Conservation (phyloP, 2,797 vertebrate species). For the Novumbra hubbsi region DNA sequence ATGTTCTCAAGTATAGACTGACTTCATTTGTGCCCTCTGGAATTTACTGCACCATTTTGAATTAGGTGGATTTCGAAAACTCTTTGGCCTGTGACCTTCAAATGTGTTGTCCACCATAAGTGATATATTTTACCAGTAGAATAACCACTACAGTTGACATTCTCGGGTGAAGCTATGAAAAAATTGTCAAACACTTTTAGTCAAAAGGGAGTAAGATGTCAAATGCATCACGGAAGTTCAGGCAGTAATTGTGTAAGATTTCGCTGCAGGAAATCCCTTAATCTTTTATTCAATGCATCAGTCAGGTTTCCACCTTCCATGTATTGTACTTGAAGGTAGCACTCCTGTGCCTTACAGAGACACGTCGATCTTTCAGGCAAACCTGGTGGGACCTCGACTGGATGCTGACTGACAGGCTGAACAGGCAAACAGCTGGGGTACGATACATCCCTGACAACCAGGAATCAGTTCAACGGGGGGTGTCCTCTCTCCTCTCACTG, state of each 20-base stretch:
- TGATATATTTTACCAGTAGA: too few relatives aligned
- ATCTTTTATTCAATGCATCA: not conserved
- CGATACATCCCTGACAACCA: slow-evolving; percentile 29
- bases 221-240: not conserved
- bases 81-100: too few relatives aligned
- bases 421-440: slow-evolving; percentile 49
- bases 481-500: slow-evolving; percentile 3
- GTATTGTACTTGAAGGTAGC: slow-evolving; percentile 1
- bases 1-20: too few relatives aligned
- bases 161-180: too few relatives aligned
- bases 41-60: too few relatives aligned
- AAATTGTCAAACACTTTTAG: too few relatives aligned
- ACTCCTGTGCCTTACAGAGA: slow-evolving; percentile 20
- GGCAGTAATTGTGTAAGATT: too few relatives aligned
- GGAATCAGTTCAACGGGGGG: slow-evolving; percentile 33
- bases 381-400: slow-evolving; percentile 26
- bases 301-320: slow-evolving; percentile 3
- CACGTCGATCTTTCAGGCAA: slow-evolving; percentile 19
- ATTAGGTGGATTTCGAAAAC: too few relatives aligned
- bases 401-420: slow-evolving; percentile 53
- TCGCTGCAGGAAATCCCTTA: too few relatives aligned
- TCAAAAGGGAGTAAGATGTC: not conserved
- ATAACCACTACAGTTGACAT: too few relatives aligned
- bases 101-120: too few relatives aligned
- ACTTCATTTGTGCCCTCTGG: too few relatives aligned